Evolutionary conservation across 2,113 vertebrate genomes (phyloP), one percentile per base, ranked within the genome.

Genomic region (Seriola quinqueradiata): DNA sequence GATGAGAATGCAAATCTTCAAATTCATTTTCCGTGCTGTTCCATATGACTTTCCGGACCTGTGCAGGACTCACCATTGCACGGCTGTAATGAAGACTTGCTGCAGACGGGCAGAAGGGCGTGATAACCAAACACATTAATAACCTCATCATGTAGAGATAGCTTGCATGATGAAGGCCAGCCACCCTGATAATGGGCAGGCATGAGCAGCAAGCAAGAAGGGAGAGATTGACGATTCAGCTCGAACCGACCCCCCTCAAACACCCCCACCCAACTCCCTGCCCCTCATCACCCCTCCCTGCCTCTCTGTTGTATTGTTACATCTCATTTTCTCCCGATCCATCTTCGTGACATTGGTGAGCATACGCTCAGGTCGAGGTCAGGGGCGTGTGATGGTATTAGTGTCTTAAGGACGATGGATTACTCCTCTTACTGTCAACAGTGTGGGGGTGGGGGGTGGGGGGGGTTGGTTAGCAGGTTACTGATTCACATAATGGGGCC

Each of bases 311-410:
- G 79, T 64, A 66, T 70, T 64, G 71, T 72, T 84, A 83, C 81
- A 83, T 90, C 89, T 88, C 81, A 88, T 90, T 88, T 87, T 84
- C 73, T 75, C 64, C 34, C 75, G 66, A 90, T 89, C 86, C 78
- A 87, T 92, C 89, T 83, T 58, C 1, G 42, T 82, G 91, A 89
- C 91, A 87, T 73, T 75, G 82, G 81, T 78, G 82, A 90, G 86
- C 87, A 79, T 74, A 83, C 46, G 58, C 71, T 70, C 16, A 28
- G 77, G 89, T 85, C 28, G 64, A 72, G 88, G 79, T 92, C 84
- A 88, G 80, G 86, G 84, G 63, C 48, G 11, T 12, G n/a, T 67
- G 84, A 82, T 89, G 77, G 82, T 89, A 93, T 91, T 91, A 92
- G 79, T 23, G 69, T 87, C 82, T 78, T 28, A 58, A 70, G 79